A percentile compares a stretch with the other conserved stretches of the same genome.
phyloP scores from a whole-genome alignment of 2,113 vertebrate species.

The Stercorarius parasiticus region DNA sequence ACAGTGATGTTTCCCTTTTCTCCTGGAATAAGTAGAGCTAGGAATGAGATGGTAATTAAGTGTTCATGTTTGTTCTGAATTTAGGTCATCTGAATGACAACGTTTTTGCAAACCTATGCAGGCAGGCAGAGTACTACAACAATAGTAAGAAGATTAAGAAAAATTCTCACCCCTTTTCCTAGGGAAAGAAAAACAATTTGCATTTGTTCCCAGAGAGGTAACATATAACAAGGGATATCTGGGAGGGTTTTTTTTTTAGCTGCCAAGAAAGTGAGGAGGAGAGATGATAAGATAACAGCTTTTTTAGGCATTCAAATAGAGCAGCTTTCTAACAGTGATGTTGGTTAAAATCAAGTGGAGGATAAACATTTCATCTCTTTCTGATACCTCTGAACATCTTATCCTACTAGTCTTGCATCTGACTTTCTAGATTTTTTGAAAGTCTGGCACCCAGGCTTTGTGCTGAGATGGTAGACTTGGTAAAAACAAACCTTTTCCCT shows the following conservation, averaged over 20 bases:
- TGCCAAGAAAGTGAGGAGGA: not conserved
- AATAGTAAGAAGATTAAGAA: not conserved
- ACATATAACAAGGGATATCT: not conserved
- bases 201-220: not conserved
- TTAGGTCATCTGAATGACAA: not conserved
- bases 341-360: not conserved
- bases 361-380: not conserved
- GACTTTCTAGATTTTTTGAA: not conserved
- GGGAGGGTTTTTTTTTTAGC: not conserved
- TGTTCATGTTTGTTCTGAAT: not conserved
- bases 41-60: not conserved
- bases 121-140: not conserved
- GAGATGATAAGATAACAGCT: accelerated
- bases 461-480: not conserved
- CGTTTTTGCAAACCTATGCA: not conserved
- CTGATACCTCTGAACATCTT: not conserved
- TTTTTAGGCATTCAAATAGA: not conserved
- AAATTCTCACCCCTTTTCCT: not conserved
- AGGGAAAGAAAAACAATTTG: not conserved
- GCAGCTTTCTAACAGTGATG: not conserved
- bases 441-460: not conserved
- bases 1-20: not conserved
- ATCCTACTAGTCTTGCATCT: not conserved
- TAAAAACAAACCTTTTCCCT: not conserved
- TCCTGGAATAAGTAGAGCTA: not conserved